Conservation (phyloP, 2,888 invertebrate genomes). For the Ecdyonurus torrentis region DNA sequence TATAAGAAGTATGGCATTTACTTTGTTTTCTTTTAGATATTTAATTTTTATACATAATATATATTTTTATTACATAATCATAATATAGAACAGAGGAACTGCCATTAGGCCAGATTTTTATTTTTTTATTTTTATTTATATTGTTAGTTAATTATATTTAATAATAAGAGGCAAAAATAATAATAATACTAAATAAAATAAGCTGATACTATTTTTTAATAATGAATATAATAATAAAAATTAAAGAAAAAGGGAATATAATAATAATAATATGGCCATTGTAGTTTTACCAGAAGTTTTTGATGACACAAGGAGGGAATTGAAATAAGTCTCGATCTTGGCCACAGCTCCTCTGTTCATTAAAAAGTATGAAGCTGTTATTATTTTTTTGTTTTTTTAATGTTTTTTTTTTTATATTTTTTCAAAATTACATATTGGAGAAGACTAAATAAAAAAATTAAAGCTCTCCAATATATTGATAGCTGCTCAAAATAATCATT, state of each 20-base stretch:
- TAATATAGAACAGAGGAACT: background rate
- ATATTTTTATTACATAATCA: background rate
- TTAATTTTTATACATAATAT: too few relatives aligned
- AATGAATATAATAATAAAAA: background rate
- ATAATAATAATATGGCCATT: background rate
- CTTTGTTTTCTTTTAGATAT: too few relatives aligned
- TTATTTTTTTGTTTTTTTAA: background rate
- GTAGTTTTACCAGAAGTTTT: conserved; percentile 1
- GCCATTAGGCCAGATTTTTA: background rate
- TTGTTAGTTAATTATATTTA: too few relatives aligned
- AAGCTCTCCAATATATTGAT: background rate
- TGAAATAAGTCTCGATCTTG: background rate
- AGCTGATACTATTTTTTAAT: background rate
- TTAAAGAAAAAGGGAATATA: background rate
- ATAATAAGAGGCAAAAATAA: too few relatives aligned
- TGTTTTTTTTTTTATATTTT: background rate
- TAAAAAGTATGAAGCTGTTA: background rate
- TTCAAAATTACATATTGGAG: background rate
- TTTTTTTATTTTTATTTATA: too few relatives aligned
- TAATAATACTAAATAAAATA: background rate
- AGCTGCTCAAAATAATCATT: background rate
- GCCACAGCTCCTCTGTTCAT: conserved; percentile 3
- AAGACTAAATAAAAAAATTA: too few relatives aligned
- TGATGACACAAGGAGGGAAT: background rate
- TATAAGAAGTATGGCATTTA: background rate